Percentiles rank a stretch among this genome's conserved stretches.
phyloP scores from a whole-genome alignment of 2,113 vertebrate genomes.

The Dolichallabes microphthalmus region DNA sequence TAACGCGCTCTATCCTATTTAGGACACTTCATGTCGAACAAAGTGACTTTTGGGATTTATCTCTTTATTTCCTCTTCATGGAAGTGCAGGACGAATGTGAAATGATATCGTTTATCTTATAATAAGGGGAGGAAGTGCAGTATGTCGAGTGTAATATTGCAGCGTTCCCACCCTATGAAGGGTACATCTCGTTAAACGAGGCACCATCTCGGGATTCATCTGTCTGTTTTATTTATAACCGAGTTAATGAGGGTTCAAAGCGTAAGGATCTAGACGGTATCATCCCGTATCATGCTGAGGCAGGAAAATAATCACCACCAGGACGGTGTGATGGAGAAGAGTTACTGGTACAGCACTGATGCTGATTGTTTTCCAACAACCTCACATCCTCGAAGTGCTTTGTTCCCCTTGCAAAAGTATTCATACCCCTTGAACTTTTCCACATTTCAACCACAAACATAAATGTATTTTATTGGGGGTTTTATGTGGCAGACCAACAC shows the following conservation, averaged over 20 bases:
- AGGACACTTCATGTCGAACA: conserved; percentile 2
- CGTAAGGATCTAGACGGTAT: background rate
- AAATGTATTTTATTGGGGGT: too few relatives aligned
- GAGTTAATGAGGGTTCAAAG: background rate
- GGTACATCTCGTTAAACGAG: background rate
- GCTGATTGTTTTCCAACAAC: background rate
- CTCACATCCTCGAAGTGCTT: background rate
- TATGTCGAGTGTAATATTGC: background rate
- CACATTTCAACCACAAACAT: too few relatives aligned
- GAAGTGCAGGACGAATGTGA: background rate
- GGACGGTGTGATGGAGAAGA: background rate
- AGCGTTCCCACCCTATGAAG: background rate
- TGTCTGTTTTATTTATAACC: background rate
- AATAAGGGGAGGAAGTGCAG: background rate
- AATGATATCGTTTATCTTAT: background rate
- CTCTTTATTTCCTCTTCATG: background rate
- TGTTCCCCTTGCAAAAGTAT: background rate
- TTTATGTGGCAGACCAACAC: too few relatives aligned
- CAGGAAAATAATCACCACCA: background rate
- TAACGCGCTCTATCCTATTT: conserved; percentile 15
- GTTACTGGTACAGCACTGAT: background rate
- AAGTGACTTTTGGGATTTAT: background rate
- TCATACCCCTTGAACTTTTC: too few relatives aligned
- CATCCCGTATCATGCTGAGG: background rate
- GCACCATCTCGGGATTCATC: background rate